Conservation (phyloP, 2,888 invertebrate genomes). For the Nebria brevicollis region DNA sequence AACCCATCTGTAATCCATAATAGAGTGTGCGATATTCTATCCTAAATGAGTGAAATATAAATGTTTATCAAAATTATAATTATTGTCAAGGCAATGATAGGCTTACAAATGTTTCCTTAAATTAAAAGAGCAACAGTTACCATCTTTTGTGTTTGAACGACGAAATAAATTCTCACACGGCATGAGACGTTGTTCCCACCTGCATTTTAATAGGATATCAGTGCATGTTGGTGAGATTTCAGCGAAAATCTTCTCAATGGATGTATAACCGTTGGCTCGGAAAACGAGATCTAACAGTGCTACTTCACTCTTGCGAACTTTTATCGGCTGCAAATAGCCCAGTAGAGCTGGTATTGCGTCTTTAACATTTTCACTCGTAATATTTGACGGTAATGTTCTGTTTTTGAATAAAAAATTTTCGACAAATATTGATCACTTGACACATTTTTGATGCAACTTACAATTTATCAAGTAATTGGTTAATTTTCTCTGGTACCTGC, state of each 20-base stretch:
- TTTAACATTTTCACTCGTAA: slow-evolving; percentile 50
- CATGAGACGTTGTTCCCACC: slow-evolving; percentile 55
- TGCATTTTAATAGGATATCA: slow-evolving; percentile 57
- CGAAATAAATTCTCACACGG: slow-evolving; percentile 56
- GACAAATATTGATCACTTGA: too few species aligned
- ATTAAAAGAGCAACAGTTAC: slow-evolving; percentile 62
- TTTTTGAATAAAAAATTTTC: not conserved
- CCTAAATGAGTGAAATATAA: slow-evolving; percentile 29
- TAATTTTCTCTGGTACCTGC: slow-evolving; percentile 53
- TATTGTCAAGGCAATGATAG: not conserved
- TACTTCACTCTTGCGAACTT: slow-evolving; percentile 52
- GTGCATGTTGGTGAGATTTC: slow-evolving; percentile 56
- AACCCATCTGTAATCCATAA: slow-evolving; percentile 55
- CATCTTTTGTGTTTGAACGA: slow-evolving; percentile 54
- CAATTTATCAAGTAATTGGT: slow-evolving; percentile 52
- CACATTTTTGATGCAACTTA: slow-evolving; percentile 43
- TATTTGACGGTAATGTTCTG: slow-evolving; percentile 53
- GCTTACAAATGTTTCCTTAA: slow-evolving; percentile 51
- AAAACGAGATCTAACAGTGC: slow-evolving; percentile 54
- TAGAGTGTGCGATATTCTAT: slow-evolving; percentile 48
- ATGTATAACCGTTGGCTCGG: slow-evolving; percentile 51
- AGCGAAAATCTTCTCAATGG: slow-evolving; percentile 51
- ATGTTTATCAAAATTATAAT: not conserved
- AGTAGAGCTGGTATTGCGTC: slow-evolving; percentile 53
- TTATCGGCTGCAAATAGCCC: slow-evolving; percentile 51